Conservation (phyloP, 2,797 vertebrate species). For the Trachurus trachurus region DNA sequence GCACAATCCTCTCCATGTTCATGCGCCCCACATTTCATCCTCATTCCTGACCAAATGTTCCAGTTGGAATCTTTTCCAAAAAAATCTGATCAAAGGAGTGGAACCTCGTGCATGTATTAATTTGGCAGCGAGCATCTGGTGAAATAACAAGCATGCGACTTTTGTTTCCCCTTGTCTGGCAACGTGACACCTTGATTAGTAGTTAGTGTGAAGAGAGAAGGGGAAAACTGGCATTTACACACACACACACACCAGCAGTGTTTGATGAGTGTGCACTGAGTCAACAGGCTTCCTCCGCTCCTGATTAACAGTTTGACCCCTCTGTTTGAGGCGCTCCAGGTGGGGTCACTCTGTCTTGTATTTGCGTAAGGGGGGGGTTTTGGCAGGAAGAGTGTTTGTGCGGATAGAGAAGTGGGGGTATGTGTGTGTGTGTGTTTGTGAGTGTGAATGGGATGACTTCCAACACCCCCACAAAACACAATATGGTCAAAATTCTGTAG, state of each 20-base stretch:
- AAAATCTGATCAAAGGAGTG: slow-evolving; percentile 8
- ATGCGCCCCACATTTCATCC: slow-evolving; percentile 8
- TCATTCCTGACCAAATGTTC: slow-evolving; percentile 23
- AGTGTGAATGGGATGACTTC: slow-evolving; percentile 17
- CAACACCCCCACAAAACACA: slow-evolving; percentile 22
- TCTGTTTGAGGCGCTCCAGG: slow-evolving; percentile 66
- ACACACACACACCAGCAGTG: slow-evolving; percentile 43
- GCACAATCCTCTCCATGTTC: slow-evolving; percentile 5
- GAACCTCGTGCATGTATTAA: slow-evolving; percentile 18
- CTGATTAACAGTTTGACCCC: slow-evolving; percentile 68
- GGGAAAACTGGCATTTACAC: slow-evolving; percentile 33
- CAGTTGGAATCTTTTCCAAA: background rate
- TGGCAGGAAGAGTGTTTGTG: slow-evolving; percentile 47
- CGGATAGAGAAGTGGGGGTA: background rate
- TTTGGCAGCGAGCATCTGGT: slow-evolving; percentile 47
- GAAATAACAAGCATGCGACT: slow-evolving; percentile 36
- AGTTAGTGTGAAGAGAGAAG: slow-evolving; percentile 46
- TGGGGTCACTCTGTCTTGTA: slow-evolving; percentile 56
- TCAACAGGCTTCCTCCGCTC: slow-evolving; percentile 67
- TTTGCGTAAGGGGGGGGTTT: slow-evolving; percentile 25
- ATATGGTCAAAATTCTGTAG: background rate
- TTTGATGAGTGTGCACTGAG: slow-evolving; percentile 64
- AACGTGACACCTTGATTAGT: slow-evolving; percentile 63
- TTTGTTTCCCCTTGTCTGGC: slow-evolving; percentile 68
- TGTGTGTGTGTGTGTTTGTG: slow-evolving; percentile 24